Base-by-base conservation (phyloP, 30 jellyfish, hydroid and myxozoan genomes). In the Clytia hemisphaerica region DNA sequence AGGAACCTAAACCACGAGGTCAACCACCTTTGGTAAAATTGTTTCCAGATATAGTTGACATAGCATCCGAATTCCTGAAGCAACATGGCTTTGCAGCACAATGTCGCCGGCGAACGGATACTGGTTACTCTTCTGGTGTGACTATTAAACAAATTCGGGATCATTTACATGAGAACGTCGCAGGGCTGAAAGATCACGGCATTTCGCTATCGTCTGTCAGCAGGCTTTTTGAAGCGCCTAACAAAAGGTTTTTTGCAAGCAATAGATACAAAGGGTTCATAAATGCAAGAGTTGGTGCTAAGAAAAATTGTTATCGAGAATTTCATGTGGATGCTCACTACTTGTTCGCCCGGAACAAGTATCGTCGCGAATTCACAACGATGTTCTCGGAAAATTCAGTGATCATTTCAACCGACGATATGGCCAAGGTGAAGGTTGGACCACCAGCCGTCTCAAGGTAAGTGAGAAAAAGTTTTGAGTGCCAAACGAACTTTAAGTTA, bases 1-100 rank as follows among this genome's bases (percentile, higher is more conserved):
- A 64, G 26, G 77, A 75, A 9, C 35, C 18, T 19, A n/a, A n/a
- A n/a, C n/a, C n/a, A n/a, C 76, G 77, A 19, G 77, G 77, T n/a
- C 77, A 42, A 44, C 77, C 77, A 64, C 12, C 18, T 6, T 5
- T 64, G 14, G 21, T 44, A 15, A 34, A 75, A 16, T 34, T 34
- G 21, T 64, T 64, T 64, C 77, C 77, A 34, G 77, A 28, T 10
- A 64, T 64, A 6, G 36, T 64, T 34, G 75, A 36, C 37, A 75
- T 14, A 62, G 63, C 29, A 7, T 26, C 77, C n/a, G 36, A 36
- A 34, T 64, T 64, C 28, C 35, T 44, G 7, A 64, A 64, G 28
- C 77, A 64, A 44, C 74, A 64, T 64, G 77, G 77, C 75, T 64
- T 64, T 38, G 31, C 77, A 6, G 77, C 77, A 5, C 75, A 64